Evolutionary conservation across 2,888 invertebrate genomes (phyloP).

Genomic region (Pheosia gnoma): DNA sequence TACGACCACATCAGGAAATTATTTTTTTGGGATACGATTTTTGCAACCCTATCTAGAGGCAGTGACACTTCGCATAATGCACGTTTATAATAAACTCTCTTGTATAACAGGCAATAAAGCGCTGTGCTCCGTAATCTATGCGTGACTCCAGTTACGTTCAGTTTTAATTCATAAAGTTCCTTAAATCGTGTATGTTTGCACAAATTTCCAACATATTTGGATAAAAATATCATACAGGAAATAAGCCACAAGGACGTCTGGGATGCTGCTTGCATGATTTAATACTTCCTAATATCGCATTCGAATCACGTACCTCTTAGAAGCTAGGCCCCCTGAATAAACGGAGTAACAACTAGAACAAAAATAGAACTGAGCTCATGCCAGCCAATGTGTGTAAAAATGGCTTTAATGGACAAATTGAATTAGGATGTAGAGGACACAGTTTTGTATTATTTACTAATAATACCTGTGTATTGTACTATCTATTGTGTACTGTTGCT

Average conservation of each 20-base stretch:
- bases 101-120: conserved; percentile 10
- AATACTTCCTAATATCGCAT: conserved; percentile 43
- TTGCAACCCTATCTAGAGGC: background rate
- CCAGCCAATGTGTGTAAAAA: conserved; percentile 14
- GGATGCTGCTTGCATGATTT: conserved; percentile 48
- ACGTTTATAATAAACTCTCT: background rate
- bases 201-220: conserved; percentile 27
- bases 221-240: conserved; percentile 47
- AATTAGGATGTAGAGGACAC: conserved; percentile 15
- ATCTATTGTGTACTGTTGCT: conserved; percentile 42
- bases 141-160: conserved; percentile 16
- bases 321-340: conserved; percentile 37
- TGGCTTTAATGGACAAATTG: conserved; percentile 22
- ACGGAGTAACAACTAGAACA: conserved; percentile 24
- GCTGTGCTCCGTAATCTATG: conserved; percentile 8
- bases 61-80: background rate
- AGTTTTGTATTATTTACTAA: conserved; percentile 12
- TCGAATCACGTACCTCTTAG: conserved; percentile 44
- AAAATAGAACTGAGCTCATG: conserved; percentile 47
- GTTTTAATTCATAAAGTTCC: conserved; percentile 19
- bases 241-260: conserved; percentile 52
- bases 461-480: conserved; percentile 34
- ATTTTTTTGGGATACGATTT: background rate
- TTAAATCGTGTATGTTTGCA: conserved; percentile 22
- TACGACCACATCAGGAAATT: background rate